A percentile compares a stretch with the other conserved stretches of the same genome.
These are phyloP conservation scores for Mohoua ochrocephala DNA, from an alignment of 2,113 vertebrate genomes.

Conservation along the genomic window DNA sequence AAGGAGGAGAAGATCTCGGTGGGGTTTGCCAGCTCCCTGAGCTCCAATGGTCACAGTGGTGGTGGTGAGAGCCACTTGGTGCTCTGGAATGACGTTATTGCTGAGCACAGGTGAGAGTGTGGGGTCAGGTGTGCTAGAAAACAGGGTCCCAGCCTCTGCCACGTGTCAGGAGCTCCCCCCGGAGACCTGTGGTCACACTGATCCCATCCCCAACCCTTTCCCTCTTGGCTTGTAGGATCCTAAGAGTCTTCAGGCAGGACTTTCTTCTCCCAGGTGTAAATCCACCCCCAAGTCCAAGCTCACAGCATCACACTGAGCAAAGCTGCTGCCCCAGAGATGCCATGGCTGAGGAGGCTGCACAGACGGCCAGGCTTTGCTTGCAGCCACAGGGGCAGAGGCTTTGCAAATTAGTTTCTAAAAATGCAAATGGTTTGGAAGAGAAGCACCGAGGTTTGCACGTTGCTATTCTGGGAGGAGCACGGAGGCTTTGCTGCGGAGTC, in stretches of 20 bases:
- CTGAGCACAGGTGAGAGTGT: background rate
- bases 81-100: accelerated
- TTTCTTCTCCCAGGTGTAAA: background rate
- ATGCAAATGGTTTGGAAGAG: background rate
- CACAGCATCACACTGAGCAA: background rate
- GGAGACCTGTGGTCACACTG: background rate
- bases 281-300: background rate
- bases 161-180: slow-evolving; percentile 2
- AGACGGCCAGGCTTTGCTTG: background rate
- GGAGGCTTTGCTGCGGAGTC: background rate
- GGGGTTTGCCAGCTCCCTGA: background rate
- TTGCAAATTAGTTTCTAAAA: slow-evolving; percentile 52
- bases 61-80: background rate
- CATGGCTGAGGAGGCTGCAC: background rate
- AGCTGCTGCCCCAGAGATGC: background rate
- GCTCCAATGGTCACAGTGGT: background rate
- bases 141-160: background rate
- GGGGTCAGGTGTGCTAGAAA: background rate
- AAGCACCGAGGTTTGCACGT: background rate
- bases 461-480: background rate
- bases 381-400: background rate
- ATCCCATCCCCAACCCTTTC: background rate
- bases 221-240: background rate
- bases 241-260: background rate
- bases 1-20: background rate